phyloP scores from a whole-genome alignment of 2,797 vertebrate genomes.

The Eulemur mongoz region DNA sequence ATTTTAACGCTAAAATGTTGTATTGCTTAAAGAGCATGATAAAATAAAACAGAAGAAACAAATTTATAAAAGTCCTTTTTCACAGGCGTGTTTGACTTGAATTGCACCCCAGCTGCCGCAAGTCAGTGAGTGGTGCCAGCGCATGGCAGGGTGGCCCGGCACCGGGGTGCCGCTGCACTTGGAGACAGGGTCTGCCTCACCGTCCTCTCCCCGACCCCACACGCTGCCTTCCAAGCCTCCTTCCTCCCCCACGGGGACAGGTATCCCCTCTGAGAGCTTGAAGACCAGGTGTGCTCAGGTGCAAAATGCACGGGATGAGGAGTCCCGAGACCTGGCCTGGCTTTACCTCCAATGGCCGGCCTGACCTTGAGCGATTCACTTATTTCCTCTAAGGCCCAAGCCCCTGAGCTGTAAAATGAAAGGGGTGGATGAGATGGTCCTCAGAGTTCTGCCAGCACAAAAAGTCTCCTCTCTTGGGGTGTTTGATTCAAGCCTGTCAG shows the following conservation, averaged over 20 bases:
- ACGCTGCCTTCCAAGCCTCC: not conserved
- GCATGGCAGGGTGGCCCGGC: rapidly evolving
- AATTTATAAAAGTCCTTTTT: not conserved
- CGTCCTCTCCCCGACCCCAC: rapidly evolving
- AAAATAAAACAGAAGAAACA: not conserved
- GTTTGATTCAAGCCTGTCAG: not conserved
- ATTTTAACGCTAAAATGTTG: not conserved
- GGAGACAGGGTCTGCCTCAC: not conserved
- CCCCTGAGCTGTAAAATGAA: not conserved
- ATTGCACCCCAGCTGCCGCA: not conserved
- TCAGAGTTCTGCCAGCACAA: not conserved
- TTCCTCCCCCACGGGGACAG: not conserved
- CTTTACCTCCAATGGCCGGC: not conserved
- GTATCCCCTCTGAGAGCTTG: not conserved
- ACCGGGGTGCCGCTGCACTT: not conserved
- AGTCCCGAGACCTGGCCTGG: rapidly evolving
- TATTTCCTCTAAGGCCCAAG: not conserved
- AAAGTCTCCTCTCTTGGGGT: not conserved
- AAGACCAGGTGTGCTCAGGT: not conserved
- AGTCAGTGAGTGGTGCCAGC: not conserved
- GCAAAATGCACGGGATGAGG: not conserved
- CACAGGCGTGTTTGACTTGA: not conserved
- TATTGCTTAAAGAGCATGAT: not conserved
- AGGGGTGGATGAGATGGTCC: too few species aligned
- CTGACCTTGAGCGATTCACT: not conserved